These are phyloP conservation scores for Phenacoccus solenopsis DNA, from an alignment of 1,140 invertebrate genomes.

Conservation along the genomic window DNA sequence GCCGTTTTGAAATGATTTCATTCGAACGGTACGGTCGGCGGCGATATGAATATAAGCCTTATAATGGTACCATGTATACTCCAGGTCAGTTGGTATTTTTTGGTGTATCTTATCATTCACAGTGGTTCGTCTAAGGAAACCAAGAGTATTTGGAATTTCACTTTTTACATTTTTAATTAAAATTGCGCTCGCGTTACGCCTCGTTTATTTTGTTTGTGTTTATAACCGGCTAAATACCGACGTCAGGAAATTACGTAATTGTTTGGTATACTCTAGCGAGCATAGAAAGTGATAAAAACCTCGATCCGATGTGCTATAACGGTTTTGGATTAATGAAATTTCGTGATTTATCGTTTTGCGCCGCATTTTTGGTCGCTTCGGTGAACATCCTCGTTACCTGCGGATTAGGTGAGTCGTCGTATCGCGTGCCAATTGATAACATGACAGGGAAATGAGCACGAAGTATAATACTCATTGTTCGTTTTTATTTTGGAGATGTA, in stretches of 20 bases:
- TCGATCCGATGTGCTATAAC: neutral
- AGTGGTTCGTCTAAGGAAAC: too few relatives aligned
- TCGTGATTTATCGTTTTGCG: too few relatives aligned
- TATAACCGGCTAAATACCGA: neutral
- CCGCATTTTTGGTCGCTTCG: too few relatives aligned
- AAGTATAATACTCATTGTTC: too few relatives aligned
- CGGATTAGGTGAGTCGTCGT: too few relatives aligned
- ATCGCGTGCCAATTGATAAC: too few relatives aligned
- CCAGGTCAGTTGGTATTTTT: neutral
- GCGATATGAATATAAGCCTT: neutral
- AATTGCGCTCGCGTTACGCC: neutral
- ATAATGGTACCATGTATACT: neutral
- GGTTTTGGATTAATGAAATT: neutral
- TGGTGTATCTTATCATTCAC: neutral
- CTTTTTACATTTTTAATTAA: neutral
- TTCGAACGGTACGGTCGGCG: too few relatives aligned
- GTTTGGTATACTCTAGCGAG: neutral
- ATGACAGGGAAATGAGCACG: too few relatives aligned
- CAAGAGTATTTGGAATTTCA: too few relatives aligned
- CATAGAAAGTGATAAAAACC: neutral
- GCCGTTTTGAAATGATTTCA: too few relatives aligned
- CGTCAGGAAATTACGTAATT: neutral
- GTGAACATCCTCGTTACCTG: too few relatives aligned
- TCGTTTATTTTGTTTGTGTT: neutral
- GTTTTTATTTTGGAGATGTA: too few relatives aligned